Percentiles rank a stretch among this genome's conserved stretches.
Conservation (phyloP, 2,113 vertebrate genomes). For the Tichodroma muraria region DNA sequence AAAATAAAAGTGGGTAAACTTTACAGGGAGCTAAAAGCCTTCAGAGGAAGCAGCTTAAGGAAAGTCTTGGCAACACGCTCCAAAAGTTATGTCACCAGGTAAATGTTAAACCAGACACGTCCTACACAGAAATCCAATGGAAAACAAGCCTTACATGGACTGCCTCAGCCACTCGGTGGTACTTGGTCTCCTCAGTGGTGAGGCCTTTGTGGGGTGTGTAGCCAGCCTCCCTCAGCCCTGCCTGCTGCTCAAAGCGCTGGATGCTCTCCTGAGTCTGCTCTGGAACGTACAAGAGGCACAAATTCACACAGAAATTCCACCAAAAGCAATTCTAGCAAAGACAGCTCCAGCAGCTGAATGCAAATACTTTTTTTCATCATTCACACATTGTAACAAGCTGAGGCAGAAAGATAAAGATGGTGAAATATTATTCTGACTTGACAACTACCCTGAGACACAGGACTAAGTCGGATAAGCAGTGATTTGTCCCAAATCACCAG, state of each 20-base stretch:
- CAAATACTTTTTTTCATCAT: background rate
- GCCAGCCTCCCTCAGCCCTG: slow-evolving; percentile 86
- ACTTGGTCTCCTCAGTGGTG: slow-evolving; percentile 86
- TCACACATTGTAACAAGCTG: background rate
- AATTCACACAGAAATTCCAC: background rate
- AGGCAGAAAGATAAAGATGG: background rate
- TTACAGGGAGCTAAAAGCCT: background rate
- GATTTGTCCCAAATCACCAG: background rate
- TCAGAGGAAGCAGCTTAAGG: background rate
- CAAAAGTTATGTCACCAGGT: background rate
- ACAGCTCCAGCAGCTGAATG: background rate
- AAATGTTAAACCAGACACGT: background rate
- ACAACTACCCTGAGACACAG: background rate
- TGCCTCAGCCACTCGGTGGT: slow-evolving; percentile 83
- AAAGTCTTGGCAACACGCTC: background rate
- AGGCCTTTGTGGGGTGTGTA: slow-evolving; percentile 93
- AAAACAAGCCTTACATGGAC: slow-evolving; percentile 78
- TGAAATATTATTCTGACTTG: background rate
- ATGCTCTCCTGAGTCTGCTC: slow-evolving; percentile 92
- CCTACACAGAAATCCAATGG: background rate
- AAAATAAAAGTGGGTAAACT: background rate
- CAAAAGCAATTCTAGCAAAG: background rate
- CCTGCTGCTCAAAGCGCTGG: slow-evolving; percentile 90
- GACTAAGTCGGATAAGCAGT: background rate
- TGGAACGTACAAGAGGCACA: slow-evolving; percentile 59